Evolutionary conservation across 2,113 vertebrate genomes (phyloP).

Genomic region (Cinclus cinclus): DNA sequence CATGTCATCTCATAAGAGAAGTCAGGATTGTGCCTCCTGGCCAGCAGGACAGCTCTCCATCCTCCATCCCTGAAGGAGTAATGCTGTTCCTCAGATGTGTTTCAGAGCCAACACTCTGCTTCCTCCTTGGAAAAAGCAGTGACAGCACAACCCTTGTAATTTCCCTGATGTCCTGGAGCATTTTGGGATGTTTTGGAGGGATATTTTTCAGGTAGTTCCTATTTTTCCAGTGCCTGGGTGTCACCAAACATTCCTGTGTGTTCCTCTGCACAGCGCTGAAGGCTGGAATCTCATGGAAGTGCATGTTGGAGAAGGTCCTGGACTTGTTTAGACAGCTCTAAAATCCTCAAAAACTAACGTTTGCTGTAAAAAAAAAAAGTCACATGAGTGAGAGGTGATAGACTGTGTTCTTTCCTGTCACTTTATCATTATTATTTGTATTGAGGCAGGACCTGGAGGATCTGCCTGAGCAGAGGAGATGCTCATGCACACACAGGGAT

Average conservation of each 20-base stretch:
- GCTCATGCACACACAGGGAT: not conserved
- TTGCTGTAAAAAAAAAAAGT: not conserved
- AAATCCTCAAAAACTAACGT: not conserved
- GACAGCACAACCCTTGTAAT: not conserved
- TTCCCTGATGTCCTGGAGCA: not conserved
- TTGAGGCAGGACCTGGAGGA: not conserved
- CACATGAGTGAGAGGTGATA: not conserved
- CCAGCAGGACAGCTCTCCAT: not conserved
- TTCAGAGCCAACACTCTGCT: not conserved
- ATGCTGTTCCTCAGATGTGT: not conserved
- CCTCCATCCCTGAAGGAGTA: not conserved
- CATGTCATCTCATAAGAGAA: constrained; percentile 85
- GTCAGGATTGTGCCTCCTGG: not conserved
- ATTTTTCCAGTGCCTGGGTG: not conserved
- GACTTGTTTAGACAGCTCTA: not conserved
- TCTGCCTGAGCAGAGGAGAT: not conserved
- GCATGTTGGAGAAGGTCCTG: not conserved
- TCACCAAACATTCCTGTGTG: not conserved
- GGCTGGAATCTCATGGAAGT: not conserved
- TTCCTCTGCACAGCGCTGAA: not conserved
- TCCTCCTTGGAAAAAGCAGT: not conserved
- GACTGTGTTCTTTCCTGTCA: not conserved
- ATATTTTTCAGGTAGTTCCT: not conserved
- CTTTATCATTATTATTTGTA: not conserved
- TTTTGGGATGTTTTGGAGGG: not conserved